phyloP scores from a whole-genome alignment of 64 coral and sea anemone genomes.

The Dendrophyllia cribrosa region DNA sequence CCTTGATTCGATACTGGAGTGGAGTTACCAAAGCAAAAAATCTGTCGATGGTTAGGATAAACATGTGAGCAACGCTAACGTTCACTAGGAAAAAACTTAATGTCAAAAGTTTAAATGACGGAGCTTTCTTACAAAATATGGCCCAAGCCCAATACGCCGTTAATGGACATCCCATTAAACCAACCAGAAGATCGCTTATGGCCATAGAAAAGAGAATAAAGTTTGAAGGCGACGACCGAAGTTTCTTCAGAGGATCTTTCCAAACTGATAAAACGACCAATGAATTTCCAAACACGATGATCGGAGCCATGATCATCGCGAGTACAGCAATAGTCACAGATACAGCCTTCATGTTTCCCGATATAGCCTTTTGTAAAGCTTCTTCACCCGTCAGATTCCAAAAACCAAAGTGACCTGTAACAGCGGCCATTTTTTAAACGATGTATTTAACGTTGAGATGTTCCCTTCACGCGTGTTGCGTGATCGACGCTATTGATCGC shows the following conservation, averaged over 20 bases:
- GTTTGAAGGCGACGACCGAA: conserved; percentile 37
- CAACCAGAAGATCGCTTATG: conserved; percentile 32
- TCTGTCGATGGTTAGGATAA: conserved; percentile 44
- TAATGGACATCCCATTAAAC: not conserved
- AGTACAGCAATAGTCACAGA: not conserved
- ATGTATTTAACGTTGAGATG: too few species aligned
- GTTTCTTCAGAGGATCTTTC: conserved; percentile 59
- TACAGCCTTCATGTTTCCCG: not conserved
- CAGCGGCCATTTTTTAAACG: not conserved
- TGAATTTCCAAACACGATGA: conserved; percentile 19
- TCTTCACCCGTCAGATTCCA: not conserved
- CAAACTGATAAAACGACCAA: conserved; percentile 43
- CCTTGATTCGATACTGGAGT: conserved; percentile 9
- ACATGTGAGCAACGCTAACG: not conserved
- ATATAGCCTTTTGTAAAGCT: not conserved
- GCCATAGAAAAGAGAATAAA: conserved; percentile 44
- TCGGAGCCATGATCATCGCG: not conserved
- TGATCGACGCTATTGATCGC: too few species aligned
- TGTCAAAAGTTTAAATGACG: not conserved
- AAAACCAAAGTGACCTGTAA: not conserved
- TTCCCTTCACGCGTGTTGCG: too few species aligned
- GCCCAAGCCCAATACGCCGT: not conserved
- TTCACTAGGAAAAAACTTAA: not conserved
- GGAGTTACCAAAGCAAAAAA: conserved; percentile 24
- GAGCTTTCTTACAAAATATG: not conserved